These are phyloP conservation scores for Orycteropus afer DNA, from an alignment of 2,113 vertebrate species.

Conservation along the genomic window DNA sequence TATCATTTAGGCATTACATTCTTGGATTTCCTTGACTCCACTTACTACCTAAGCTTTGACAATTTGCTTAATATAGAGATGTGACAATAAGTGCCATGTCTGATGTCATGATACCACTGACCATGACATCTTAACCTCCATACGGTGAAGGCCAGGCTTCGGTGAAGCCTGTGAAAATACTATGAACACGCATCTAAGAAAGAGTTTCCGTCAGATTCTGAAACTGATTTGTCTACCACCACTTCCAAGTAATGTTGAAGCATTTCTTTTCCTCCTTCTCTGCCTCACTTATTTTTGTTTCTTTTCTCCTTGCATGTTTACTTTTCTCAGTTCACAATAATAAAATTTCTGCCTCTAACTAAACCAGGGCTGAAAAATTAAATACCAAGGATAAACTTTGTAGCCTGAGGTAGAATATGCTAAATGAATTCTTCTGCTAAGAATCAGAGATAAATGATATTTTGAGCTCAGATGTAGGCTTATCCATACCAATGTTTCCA, in stretches of 20 bases:
- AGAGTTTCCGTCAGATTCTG: neutral
- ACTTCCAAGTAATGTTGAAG: neutral
- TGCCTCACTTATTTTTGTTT: neutral
- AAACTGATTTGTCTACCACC: fast-evolving
- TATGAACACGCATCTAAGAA: too few species aligned
- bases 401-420: neutral
- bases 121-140: neutral
- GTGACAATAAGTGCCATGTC: neutral
- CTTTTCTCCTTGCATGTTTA: neutral
- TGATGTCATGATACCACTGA: neutral
- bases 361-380: neutral
- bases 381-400: neutral
- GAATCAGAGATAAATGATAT: neutral
- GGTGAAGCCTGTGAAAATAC: neutral
- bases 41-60: too few species aligned
- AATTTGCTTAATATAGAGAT: too few species aligned
- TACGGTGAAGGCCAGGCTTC: neutral
- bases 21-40: neutral
- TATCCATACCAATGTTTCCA: neutral
- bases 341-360: neutral
- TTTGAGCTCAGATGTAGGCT: neutral
- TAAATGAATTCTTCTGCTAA: neutral
- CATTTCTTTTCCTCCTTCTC: neutral
- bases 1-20: neutral
- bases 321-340: neutral